These are phyloP conservation scores for Nannoperca obscura DNA, from an alignment of 2,797 vertebrate species.

Conservation along the genomic window DNA sequence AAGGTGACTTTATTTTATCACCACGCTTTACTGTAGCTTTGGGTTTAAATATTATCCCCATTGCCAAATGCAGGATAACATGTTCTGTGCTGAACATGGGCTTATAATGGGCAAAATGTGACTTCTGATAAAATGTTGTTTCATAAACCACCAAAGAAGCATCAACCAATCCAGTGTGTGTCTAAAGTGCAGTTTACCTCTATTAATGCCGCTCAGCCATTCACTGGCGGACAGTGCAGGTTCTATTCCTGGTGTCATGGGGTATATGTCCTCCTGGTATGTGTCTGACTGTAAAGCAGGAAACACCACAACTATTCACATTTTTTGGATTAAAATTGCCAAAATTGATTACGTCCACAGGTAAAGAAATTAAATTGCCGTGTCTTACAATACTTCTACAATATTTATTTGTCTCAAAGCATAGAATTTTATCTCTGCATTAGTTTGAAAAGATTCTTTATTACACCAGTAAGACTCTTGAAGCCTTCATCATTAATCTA, in stretches of 20 bases:
- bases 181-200: conserved; percentile 84
- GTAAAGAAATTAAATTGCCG: not conserved
- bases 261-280: conserved; percentile 99
- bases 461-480: too few relatives aligned
- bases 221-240: conserved; percentile 92
- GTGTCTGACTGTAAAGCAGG: conserved; percentile 92
- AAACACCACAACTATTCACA: conserved; percentile 28
- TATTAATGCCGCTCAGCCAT: conserved; percentile 95
- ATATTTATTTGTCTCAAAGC: conserved; percentile 3
- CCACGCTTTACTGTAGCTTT: not conserved
- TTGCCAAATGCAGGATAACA: not conserved
- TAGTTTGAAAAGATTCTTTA: not conserved
- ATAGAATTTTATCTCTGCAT: not conserved
- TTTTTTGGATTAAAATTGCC: conserved; percentile 3
- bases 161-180: not conserved
- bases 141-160: not conserved
- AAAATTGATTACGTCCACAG: not conserved
- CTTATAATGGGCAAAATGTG: not conserved
- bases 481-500: too few relatives aligned
- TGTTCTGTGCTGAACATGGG: not conserved
- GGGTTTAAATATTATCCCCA: not conserved
- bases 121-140: not conserved
- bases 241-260: conserved; percentile 95
- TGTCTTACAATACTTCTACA: conserved; percentile 5
- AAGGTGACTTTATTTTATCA: not conserved